A percentile compares a stretch with the other conserved stretches of the same genome.
phyloP scores from a whole-genome alignment of 2,888 invertebrate genomes.

The Sminthurides aquaticus region DNA sequence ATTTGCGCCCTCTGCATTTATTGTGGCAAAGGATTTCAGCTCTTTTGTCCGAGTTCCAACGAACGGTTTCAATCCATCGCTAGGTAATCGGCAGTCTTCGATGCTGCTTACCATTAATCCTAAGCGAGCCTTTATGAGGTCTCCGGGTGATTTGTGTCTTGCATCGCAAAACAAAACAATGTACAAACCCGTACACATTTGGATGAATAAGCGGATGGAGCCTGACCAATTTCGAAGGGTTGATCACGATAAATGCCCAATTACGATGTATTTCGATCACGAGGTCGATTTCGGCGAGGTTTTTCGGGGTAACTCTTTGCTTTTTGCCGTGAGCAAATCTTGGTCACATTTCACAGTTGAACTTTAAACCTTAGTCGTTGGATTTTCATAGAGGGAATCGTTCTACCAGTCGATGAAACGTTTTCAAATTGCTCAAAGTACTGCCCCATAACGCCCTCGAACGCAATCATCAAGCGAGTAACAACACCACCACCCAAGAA shows the following conservation, averaged over 20 bases:
- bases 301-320: background rate
- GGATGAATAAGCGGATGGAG: background rate
- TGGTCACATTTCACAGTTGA: no score
- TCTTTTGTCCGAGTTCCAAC: background rate
- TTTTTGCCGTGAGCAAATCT: no score
- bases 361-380: no score
- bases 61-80: background rate
- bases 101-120: background rate
- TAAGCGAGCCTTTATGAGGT: background rate
- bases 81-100: background rate
- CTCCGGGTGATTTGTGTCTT: background rate
- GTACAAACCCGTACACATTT: background rate
- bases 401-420: background rate
- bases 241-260: background rate
- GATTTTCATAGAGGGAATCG: background rate
- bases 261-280: background rate
- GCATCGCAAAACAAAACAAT: background rate
- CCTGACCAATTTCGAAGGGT: background rate
- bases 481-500: background rate
- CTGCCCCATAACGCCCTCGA: background rate
- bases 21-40: background rate
- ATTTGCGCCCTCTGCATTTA: background rate
- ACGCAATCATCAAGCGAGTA: background rate
- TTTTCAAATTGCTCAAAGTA: background rate
- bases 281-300: background rate